These are phyloP conservation scores for Otis tarda DNA, from an alignment of 2,113 vertebrate genomes.

Conservation along the genomic window DNA sequence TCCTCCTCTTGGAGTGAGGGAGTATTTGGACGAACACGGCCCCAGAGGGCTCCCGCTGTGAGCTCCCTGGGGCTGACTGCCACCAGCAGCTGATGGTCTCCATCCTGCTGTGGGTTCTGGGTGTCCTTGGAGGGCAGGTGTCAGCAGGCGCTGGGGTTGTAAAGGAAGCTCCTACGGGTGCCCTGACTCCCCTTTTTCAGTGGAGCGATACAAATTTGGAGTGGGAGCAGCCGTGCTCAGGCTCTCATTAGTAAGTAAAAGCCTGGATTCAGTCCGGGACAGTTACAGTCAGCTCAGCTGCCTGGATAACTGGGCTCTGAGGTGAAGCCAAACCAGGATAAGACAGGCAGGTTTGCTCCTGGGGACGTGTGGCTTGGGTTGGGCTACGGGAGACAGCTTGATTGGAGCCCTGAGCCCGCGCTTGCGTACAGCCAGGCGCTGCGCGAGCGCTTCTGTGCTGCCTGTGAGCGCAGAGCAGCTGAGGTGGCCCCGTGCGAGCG, in stretches of 20 bases:
- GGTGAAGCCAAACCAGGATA: not conserved
- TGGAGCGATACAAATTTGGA: not conserved
- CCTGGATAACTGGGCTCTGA: not conserved
- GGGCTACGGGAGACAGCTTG: not conserved
- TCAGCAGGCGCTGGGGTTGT: not conserved
- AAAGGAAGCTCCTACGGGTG: not conserved
- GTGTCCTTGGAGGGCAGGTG: not conserved
- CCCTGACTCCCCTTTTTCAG: not conserved
- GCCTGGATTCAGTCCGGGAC: not conserved
- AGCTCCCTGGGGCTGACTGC: not conserved
- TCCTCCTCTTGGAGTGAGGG: not conserved
- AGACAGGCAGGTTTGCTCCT: not conserved
- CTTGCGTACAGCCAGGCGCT: accelerated
- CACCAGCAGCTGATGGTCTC: not conserved
- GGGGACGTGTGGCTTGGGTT: not conserved
- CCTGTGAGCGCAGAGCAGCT: not conserved
- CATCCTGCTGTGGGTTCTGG: not conserved
- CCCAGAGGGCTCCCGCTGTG: not conserved
- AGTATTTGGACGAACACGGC: not conserved
- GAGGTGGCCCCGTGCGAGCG: accelerated
- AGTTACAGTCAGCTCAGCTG: not conserved
- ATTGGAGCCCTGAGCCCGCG: not conserved
- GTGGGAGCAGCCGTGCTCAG: not conserved
- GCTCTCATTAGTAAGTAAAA: not conserved
- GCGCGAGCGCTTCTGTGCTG: not conserved